Base-by-base conservation (phyloP, 2,113 vertebrate genomes). In the Otus sunia region DNA sequence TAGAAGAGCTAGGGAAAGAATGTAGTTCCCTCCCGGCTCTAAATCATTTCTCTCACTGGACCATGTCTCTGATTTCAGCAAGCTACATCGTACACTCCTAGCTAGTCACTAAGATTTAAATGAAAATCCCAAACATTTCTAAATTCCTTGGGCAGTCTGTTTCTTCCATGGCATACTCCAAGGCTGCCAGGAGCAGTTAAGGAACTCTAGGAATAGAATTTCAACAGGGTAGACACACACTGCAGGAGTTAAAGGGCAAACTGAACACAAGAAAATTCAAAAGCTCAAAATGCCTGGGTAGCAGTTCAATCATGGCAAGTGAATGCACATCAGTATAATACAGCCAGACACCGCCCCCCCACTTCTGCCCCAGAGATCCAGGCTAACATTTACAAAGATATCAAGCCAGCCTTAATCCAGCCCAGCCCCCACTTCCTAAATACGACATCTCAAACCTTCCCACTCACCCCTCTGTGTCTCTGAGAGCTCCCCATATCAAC, bases 341-440 rank as follows among this genome's bases (percentile, higher is more conserved):
- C 64, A 52, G 53, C 11, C 36, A 37, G 32, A 20, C 64, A 41
- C 22, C 1, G 5, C 15, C 25, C 9, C 0, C 2, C 16, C 36
- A 26, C 18, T 0, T n/a, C 68, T 29, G 0, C 19, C 14, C 22
- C 5, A 0, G 1, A 45, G n/a, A 50, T 1, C 16, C 29, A 39
- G 19, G n/a, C 37, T 39, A 58, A 9, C 6, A 23, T 7, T 43
- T 30, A 53, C 10, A 68, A 15, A 43, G 32, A 6, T 11, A 47
- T 0, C 26, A 37, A 36, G 36, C 27, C 72, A 60, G 29, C 19
- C 20, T 55, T 25, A 56, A 56, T 1, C 32, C 45, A 86, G 53
- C 26, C 25, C 78, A 78, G 49, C 9, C 29, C 34, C 43, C 22
- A 12, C 10, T 39, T 59, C 47, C 56, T 67, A 25, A 47, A 55